These are phyloP conservation scores for Leucoma salicis DNA, from an alignment of 2,888 invertebrate genomes.

Conservation along the genomic window DNA sequence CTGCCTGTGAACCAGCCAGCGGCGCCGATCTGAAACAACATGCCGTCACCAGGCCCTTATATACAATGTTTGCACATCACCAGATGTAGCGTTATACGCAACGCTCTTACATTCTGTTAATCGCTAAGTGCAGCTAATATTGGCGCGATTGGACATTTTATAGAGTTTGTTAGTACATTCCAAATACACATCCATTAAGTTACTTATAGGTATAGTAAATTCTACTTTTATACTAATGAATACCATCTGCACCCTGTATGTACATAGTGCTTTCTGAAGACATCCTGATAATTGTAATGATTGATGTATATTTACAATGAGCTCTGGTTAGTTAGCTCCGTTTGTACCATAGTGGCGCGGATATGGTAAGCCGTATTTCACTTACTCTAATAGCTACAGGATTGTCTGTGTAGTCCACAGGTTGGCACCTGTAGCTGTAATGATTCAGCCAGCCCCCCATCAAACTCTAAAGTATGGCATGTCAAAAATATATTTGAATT, in stretches of 20 bases:
- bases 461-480: slow-evolving; percentile 85
- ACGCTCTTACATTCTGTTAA: slow-evolving; percentile 26
- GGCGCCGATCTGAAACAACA: slow-evolving; percentile 91
- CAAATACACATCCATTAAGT: slow-evolving; percentile 22
- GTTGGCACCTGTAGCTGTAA: slow-evolving; percentile 95
- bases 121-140: slow-evolving; percentile 29
- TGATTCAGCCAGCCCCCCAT: slow-evolving; percentile 95
- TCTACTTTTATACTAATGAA: slow-evolving; percentile 29
- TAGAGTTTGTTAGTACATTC: slow-evolving; percentile 29
- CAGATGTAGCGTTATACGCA: slow-evolving; percentile 17
- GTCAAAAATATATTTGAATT: slow-evolving; percentile 49
- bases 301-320: slow-evolving; percentile 71
- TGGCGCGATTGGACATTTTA: slow-evolving; percentile 18
- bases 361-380: slow-evolving; percentile 41
- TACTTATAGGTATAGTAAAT: slow-evolving; percentile 15
- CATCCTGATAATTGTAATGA: slow-evolving; percentile 49
- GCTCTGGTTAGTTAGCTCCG: slow-evolving; percentile 55
- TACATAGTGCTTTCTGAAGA: slow-evolving; percentile 32
- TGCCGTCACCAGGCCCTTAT: slow-evolving; percentile 70
- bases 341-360: slow-evolving; percentile 37
- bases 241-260: slow-evolving; percentile 39
- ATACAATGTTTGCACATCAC: slow-evolving; percentile 35
- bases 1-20: slow-evolving; percentile 97
- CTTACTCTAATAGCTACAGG: slow-evolving; percentile 93
- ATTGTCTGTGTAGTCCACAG: slow-evolving; percentile 92